Base-by-base conservation (phyloP, 35 echinoderm and acorn worm genomes). In the Anneissia japonica region DNA sequence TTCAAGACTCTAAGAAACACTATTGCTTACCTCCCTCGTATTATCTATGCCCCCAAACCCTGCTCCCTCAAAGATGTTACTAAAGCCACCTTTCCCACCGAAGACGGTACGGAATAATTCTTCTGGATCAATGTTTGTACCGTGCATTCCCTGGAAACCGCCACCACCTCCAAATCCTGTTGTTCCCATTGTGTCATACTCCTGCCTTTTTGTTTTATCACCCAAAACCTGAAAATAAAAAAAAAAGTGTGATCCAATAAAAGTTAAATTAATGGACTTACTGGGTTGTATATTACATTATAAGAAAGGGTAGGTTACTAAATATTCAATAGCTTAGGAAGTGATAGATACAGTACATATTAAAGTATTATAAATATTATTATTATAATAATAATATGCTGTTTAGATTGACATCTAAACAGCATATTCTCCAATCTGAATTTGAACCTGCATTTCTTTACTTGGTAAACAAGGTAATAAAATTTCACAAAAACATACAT, bases 51-150 rank as follows among this genome's bases (percentile, higher is more conserved):
- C 82, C 2, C 89, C 40, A 88, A 96, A 96, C 23, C 89, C 80
- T 0, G 89, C 91, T 37, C 92, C 93, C 19, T 89, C 90, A 89
- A 96, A 92, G 34, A 37, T 80, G 46, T 46, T 46, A 45, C 78
- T 72, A 28, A 87, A 81, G 34, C 89, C 85, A 41, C 84, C 93
- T 35, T 86, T 75, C 73, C 88, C 83, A 31, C 94, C 94, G 91
- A 97, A 97, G 86, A 97, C 90, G 74, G 40, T 97, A 23, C 94
- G 86, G 82, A 97, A 97, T 34, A 97, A 85, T 74, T 97, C 94
- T 73, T 97, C 94, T 72, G 94, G 94, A 75, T 93, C 88, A 17
- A 97, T 85, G n/a, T 81, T 76, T 12, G 10, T 23, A 16, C 91
- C 91, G 37, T 13, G 0, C 30, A 73, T 40, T 77, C 82, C 88